Percentiles rank a stretch among this genome's conserved stretches.
Evolutionary conservation across 2,113 vertebrate genomes (phyloP).

Genomic region (Periophthalmus modestus): DNA sequence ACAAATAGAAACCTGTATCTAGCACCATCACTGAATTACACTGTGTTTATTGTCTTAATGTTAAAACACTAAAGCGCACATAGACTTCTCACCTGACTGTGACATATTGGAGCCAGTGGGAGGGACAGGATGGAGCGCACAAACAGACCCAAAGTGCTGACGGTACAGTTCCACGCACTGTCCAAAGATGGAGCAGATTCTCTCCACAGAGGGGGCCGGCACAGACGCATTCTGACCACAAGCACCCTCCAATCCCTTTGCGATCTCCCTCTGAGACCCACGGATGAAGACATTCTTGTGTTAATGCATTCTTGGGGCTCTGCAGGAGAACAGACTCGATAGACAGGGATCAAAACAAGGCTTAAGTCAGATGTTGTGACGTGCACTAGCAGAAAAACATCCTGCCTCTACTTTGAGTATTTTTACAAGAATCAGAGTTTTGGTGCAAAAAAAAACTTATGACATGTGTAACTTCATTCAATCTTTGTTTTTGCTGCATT

Average conservation of each 20-base stretch:
- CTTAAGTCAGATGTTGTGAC: not conserved
- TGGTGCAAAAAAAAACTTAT: no score
- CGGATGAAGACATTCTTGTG: slow-evolving; percentile 41
- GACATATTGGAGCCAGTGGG: slow-evolving; percentile 54
- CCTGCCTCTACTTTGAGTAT: not conserved
- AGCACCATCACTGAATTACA: not conserved
- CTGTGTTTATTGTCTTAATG: not conserved
- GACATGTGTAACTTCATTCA: no score
- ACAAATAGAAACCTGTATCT: not conserved
- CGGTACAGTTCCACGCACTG: not conserved
- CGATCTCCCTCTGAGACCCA: slow-evolving; percentile 16
- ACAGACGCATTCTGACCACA: not conserved
- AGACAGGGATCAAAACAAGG: not conserved
- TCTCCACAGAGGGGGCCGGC: not conserved
- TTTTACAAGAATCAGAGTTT: not conserved
- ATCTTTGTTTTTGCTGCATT: no score
- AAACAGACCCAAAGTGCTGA: slow-evolving; percentile 49
- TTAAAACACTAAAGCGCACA: not conserved
- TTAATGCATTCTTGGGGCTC: slow-evolving; percentile 39
- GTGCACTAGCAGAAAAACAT: not conserved
- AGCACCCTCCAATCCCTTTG: not conserved
- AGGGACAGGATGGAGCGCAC: slow-evolving; percentile 44
- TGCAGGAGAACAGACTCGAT: slow-evolving; percentile 20
- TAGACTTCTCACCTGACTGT: slow-evolving; percentile 19
- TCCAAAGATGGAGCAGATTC: slow-evolving; percentile 13